Evolutionary conservation across 1,140 invertebrate species (phyloP).

Genomic region (Littorina saxatilis): DNA sequence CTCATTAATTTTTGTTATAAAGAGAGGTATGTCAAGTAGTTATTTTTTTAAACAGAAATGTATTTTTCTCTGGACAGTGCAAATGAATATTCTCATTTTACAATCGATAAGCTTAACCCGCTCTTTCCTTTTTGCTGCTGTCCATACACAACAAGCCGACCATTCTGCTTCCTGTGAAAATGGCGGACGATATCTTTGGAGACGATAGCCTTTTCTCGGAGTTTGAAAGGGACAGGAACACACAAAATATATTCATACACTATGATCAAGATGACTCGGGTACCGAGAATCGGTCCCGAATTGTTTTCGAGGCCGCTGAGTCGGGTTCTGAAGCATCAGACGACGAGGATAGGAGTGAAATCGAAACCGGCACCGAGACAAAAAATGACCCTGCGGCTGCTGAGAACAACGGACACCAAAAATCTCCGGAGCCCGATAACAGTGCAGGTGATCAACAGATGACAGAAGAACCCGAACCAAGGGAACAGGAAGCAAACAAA

Average conservation of each 20-base stretch:
- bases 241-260: constrained; percentile 58
- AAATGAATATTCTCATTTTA: too few species aligned
- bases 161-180: constrained; percentile 31
- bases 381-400: background rate
- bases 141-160: too few species aligned
- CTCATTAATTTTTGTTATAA: too few species aligned
- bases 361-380: background rate
- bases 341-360: constrained; percentile 44
- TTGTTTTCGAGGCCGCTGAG: constrained; percentile 57
- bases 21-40: too few species aligned
- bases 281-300: constrained; percentile 58
- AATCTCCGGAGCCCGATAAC: background rate
- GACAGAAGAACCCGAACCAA: constrained; percentile 22
- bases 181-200: constrained; percentile 65
- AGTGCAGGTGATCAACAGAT: too few species aligned
- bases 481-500: constrained; percentile 3
- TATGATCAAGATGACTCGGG: constrained; percentile 54
- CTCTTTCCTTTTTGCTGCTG: too few species aligned
- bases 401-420: background rate
- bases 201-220: constrained; percentile 68
- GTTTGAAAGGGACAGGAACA: constrained; percentile 68
- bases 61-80: too few species aligned
- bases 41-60: too few species aligned
- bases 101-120: too few species aligned
- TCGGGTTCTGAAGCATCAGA: constrained; percentile 51